Evolutionary conservation across 2,113 vertebrate species (phyloP).

Genomic region (Pipra filicauda): DNA sequence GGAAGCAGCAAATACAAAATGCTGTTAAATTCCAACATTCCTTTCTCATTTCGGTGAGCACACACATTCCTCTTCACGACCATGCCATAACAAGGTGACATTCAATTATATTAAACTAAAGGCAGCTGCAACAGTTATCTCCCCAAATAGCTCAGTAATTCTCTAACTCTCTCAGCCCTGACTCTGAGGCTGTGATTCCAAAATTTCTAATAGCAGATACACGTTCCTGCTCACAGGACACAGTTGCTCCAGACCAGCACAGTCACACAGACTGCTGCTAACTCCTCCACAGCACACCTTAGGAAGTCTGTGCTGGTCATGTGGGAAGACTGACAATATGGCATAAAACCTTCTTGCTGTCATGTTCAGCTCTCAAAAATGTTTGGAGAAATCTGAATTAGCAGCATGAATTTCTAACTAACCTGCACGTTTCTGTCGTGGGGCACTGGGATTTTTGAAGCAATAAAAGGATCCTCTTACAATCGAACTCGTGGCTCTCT

Average conservation of each 20-base stretch:
- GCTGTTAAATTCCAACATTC: background rate
- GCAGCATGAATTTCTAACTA: background rate
- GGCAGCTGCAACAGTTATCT: background rate
- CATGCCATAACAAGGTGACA: background rate
- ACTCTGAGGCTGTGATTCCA: background rate
- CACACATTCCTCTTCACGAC: background rate
- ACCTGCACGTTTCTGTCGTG: background rate
- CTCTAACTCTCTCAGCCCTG: background rate
- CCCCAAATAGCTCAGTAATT: background rate
- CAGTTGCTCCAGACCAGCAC: background rate
- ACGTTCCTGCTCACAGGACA: background rate
- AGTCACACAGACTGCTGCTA: background rate
- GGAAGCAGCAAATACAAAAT: background rate
- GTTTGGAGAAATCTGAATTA: background rate
- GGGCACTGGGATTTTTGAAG: background rate
- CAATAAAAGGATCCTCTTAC: background rate
- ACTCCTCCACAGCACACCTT: background rate
- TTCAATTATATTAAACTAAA: background rate
- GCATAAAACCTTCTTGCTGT: background rate
- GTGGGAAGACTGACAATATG: background rate
- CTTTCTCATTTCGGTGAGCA: background rate
- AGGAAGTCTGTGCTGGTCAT: background rate
- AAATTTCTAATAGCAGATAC: background rate
- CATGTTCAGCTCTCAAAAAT: background rate
- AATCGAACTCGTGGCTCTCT: fast-evolving